A percentile compares a stretch with the other conserved stretches of the same genome.
phyloP scores from a whole-genome alignment of 2,888 invertebrate genomes.

The Drosophila paranaensis region DNA sequence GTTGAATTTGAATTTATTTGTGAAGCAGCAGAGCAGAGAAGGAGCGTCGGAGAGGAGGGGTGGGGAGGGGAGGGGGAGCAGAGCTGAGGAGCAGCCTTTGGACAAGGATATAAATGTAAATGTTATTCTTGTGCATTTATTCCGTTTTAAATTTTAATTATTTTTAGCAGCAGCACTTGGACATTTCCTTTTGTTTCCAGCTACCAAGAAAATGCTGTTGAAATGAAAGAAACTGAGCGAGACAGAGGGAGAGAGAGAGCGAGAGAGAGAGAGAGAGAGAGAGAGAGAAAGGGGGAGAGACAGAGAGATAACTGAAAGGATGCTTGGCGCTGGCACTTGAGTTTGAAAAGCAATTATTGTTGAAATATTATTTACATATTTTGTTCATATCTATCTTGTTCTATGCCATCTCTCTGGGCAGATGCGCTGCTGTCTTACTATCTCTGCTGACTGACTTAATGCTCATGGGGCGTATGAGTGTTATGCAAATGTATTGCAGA shows the following conservation, averaged over 20 bases:
- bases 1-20: conserved; percentile 69
- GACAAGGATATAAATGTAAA: conserved; percentile 60
- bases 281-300: neutral
- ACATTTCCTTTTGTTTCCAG: conserved; percentile 25
- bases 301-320: conserved; percentile 16
- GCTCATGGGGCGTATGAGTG: conserved; percentile 68
- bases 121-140: conserved; percentile 75
- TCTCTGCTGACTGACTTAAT: conserved; percentile 26
- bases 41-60: too few relatives aligned
- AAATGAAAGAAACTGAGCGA: neutral
- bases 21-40: conserved; percentile 7
- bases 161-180: conserved; percentile 58
- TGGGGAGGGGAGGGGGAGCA: neutral
- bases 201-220: conserved; percentile 51
- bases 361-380: conserved; percentile 75
- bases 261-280: neutral
- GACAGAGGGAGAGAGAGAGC: neutral
- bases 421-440: neutral
- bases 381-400: conserved; percentile 8
- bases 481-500: conserved; percentile 65
- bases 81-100: conserved; percentile 2
- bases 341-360: conserved; percentile 74
- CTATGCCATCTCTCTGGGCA: neutral
- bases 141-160: conserved; percentile 72
- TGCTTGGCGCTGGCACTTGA: conserved; percentile 51